Evolutionary conservation across 1,140 invertebrate species (phyloP), one percentile per base, ranked within the genome.

Genomic region (Pseudomyrmex dendroicus): DNA sequence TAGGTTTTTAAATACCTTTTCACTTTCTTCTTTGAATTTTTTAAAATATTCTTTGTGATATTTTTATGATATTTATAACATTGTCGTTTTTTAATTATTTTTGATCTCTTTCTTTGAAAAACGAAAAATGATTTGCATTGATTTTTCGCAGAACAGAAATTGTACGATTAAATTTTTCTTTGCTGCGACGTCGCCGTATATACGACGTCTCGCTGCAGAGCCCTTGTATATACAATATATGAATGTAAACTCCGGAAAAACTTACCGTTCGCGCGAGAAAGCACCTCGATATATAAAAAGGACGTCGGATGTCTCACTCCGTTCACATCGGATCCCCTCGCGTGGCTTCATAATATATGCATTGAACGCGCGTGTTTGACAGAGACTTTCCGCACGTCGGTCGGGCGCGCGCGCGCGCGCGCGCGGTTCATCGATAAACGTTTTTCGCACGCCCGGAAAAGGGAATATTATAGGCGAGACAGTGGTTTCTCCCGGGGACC

Each of bases 341-440:
- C n/a, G 17, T 13, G 52, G 44, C 35, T 59, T 78, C 20, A 50
- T 78, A 78, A 70, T 78, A 59, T 59, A 78, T 61, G 66, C 52
- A 78, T 70, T 70, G 76, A 70, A 78, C 44, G 54, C 54, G 20
- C 54, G 54, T 59, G 54, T 78, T 54, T 70, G 64, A 35, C 76
- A 48, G 44, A 70, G 54, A 78, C 56, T 70, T 57, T 59, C 70
- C 76, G 64, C 67, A 68, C 50, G 74, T 57, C 74, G 35, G 44
- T 13, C 52, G 64, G 17, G 0, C 25, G 25, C n/a, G 25, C 25
- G 25, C 2, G 22, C 22, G 22, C 22, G 22, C 1, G 22, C 22
- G 22, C 22, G 63, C n/a, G n/a, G 44, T 78, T 78, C 76, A 78
- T 78, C 76, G 76, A 78, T 78, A 78, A 78, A 78, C 54, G 76